Base-by-base conservation (phyloP, 1,140 invertebrate species). In the Drosophila lowei region DNA sequence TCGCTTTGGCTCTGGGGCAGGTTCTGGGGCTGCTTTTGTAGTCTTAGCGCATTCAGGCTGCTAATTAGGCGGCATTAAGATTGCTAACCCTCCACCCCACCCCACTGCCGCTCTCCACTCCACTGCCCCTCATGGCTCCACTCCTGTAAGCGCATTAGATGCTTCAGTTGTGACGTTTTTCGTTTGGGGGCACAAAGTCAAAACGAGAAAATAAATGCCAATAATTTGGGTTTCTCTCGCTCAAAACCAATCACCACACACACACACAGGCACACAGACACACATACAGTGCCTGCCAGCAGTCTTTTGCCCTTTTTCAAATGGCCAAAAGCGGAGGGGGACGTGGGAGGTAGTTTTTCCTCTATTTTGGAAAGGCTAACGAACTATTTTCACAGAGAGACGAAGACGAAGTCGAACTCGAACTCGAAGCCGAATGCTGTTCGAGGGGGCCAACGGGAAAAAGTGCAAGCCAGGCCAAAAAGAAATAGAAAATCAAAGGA, bases 171-270 rank as follows among this genome's bases (percentile, higher is more conserved):
- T 72, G 80, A 62, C 61, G 63, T 56, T 63, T 53, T 58, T 57
- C 34, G 46, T 38, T 38, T 43, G 34, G 55, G 55, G 18, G 53
- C 64, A 65, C 70, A 67, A 75, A 75, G 74, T 88, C 83, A 88
- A 88, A 86, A 88, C 83, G 83, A 88, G 72, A 70, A 78, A 86
- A 86, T 86, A 86, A 86, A 88, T 88, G 81, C 78, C 81, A 86
- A 86, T 86, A 86, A 86, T 86, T 88, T 83, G 78, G 74, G 23
- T 25, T 78, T 85, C 79, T 63, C 73, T 76, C 76, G 72, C 73
- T 79, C 83, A 86, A 77, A 88, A 88, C 83, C 83, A 88, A 88
- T 88, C 81, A 88, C 78, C 77, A 5, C 73, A 76, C 79, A 78
- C 73, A 60, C 54, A 57, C 42, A 15, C 54, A 38, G 42, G 42